Conservation (phyloP, 2,888 invertebrate genomes). For the Halictus quadricinctus region DNA sequence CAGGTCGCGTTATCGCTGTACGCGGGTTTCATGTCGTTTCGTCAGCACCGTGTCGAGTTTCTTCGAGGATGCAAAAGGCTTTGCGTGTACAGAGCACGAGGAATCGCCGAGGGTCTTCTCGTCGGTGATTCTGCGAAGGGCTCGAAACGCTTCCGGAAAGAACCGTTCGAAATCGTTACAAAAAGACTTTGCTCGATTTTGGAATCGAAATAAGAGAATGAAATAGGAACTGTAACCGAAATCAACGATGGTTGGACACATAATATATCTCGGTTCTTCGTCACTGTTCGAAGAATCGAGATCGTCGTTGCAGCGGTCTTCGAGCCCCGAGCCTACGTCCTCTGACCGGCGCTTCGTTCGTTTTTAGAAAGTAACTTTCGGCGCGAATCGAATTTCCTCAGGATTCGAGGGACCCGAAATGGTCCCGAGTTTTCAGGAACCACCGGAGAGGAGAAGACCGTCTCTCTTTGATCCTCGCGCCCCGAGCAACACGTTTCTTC, state of each 20-base stretch:
- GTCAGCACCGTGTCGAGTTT: constrained; percentile 4
- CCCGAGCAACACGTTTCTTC: neutral
- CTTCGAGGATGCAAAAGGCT: constrained; percentile 50
- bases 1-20: constrained; percentile 40
- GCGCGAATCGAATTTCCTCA: neutral
- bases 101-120: neutral
- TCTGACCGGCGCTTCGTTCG: no score
- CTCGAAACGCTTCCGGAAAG: neutral
- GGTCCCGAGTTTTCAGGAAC: neutral
- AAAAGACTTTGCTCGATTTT: neutral
- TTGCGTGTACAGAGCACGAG: constrained; percentile 19
- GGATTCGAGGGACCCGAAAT: neutral
- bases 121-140: neutral
- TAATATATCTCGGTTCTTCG: no score
- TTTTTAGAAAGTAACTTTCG: neutral
- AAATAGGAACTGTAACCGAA: no score
- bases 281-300: neutral
- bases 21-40: constrained; percentile 8
- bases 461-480: neutral
- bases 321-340: neutral
- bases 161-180: neutral
- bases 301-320: neutral
- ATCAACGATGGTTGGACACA: no score
- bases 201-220: neutral
- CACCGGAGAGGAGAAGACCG: neutral